These are phyloP conservation scores for Zygogramma bicolorata DNA, from an alignment of 2,888 invertebrate genomes.

Conservation along the genomic window DNA sequence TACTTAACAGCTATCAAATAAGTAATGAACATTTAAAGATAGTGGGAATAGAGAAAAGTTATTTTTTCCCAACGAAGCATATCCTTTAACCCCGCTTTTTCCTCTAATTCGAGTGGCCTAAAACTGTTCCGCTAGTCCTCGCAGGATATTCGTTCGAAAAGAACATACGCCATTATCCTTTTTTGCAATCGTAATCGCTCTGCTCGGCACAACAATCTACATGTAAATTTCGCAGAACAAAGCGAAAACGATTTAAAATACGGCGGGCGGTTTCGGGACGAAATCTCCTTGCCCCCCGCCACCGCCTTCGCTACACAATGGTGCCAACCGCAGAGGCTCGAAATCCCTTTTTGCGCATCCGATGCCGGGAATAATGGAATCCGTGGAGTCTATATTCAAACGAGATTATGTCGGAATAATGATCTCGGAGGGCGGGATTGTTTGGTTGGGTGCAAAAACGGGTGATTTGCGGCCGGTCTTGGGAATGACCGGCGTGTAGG, in stretches of 20 bases:
- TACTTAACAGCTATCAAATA: too few relatives aligned
- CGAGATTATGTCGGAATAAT: background rate
- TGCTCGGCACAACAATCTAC: constrained; percentile 6
- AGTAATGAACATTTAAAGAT: too few relatives aligned
- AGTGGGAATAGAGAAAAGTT: too few relatives aligned
- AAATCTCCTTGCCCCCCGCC: background rate
- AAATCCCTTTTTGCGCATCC: background rate
- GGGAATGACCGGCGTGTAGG: too few relatives aligned
- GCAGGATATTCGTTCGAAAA: background rate
- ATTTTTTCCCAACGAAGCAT: too few relatives aligned
- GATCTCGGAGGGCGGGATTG: background rate
- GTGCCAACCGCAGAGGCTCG: constrained; percentile 6
- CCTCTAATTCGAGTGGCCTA: too few relatives aligned
- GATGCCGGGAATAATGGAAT: constrained; percentile 6
- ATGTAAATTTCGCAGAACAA: constrained; percentile 19
- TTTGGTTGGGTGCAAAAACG: background rate
- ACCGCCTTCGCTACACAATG: background rate
- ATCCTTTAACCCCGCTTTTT: too few relatives aligned
- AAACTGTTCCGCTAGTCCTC: background rate
- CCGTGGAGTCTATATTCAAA: constrained; percentile 1
- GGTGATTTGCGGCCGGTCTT: background rate
- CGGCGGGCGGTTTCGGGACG: background rate
- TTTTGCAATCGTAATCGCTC: constrained; percentile 6
- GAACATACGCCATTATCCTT: constrained; percentile 1
- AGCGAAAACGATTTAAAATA: constrained; percentile 12